Base-by-base conservation (phyloP, 2,888 invertebrate genomes). In the Drosophila colorata region DNA sequence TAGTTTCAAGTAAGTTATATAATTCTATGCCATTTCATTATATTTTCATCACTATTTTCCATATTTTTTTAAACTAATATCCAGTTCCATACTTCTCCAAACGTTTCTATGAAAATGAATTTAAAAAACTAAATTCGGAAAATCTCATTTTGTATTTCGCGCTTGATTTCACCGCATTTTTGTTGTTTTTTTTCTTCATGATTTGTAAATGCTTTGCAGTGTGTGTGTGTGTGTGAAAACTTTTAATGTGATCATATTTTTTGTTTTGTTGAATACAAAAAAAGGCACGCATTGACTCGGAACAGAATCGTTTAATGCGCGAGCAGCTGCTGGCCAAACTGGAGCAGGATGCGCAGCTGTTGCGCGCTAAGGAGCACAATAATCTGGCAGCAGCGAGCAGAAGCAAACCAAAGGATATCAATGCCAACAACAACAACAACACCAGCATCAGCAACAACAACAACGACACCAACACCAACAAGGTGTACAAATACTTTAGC, bases 401-500 rank as follows among this genome's bases (percentile, higher is more conserved):
- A 16, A 35, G 37, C 1, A 46, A 49, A 23, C 6, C 55, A 18
- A 70, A 58, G 41, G 69, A 69, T 37, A 31, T 8, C 13, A 67
- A 47, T 51, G 48, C 28, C 20, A 58, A 23, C 6, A 52, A 7
- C n/a, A 52, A 7, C n/a, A 55, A 20, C 25, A 57, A 48, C 40
- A 52, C 38, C 8, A 71, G 28, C 23, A 53, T 13, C 40, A 66
- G 48, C 13, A 46, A 14, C 43, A 57, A 48, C 14, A 44, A 23
- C 38, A 59, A 6, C 13, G 56, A 48, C 1, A 40, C 37, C n/a
- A 72, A 52, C 48, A 48, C 88, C 31, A 91, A 92, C 65, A 90
- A 90, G 72, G 92, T 92, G 2, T 92, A 92, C 57, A 91, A 91
- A 76, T 92, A 92, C 72, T 92, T 92, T 48, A 92, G 91, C 44